These are phyloP conservation scores for Seriola dumerili DNA, from an alignment of 2,113 vertebrate species.

Conservation along the genomic window DNA sequence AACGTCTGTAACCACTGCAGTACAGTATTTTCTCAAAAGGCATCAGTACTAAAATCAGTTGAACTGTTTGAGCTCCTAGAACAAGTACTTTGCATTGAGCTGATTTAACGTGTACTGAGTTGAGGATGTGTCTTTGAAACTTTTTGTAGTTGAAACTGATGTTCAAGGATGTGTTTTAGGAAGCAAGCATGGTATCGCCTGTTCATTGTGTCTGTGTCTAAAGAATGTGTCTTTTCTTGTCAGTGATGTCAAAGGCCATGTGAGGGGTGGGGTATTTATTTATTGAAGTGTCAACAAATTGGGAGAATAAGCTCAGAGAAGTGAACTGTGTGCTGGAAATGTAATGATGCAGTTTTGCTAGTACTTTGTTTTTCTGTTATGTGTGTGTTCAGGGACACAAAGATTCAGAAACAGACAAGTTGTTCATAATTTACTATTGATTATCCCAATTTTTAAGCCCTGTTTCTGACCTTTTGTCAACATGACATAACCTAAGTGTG, in stretches of 20 bases:
- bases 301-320: conserved; percentile 29
- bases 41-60: conserved; percentile 21
- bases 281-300: conserved; percentile 42
- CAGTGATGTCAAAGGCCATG: conserved; percentile 40
- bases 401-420: conserved; percentile 10
- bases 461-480: conserved; percentile 40
- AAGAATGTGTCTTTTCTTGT: conserved; percentile 53
- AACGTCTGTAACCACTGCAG: conserved; percentile 47
- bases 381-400: conserved; percentile 42
- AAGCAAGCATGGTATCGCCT: conserved; percentile 40
- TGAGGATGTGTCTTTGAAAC: conserved; percentile 42
- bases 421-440: conserved; percentile 22
- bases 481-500: conserved; percentile 32
- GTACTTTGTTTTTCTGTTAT: conserved; percentile 29
- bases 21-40: conserved; percentile 24
- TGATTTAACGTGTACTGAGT: conserved; percentile 28
- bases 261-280: conserved; percentile 81
- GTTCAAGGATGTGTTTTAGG: conserved; percentile 25
- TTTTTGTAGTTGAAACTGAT: conserved; percentile 42
- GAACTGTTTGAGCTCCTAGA: conserved; percentile 31
- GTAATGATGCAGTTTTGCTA: conserved; percentile 22
- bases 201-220: conserved; percentile 49
- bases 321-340: conserved; percentile 48
- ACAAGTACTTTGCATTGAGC: conserved; percentile 19
- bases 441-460: conserved; percentile 31